phyloP scores from a whole-genome alignment of 2,797 vertebrate species.

The Malurus leucopterus region DNA sequence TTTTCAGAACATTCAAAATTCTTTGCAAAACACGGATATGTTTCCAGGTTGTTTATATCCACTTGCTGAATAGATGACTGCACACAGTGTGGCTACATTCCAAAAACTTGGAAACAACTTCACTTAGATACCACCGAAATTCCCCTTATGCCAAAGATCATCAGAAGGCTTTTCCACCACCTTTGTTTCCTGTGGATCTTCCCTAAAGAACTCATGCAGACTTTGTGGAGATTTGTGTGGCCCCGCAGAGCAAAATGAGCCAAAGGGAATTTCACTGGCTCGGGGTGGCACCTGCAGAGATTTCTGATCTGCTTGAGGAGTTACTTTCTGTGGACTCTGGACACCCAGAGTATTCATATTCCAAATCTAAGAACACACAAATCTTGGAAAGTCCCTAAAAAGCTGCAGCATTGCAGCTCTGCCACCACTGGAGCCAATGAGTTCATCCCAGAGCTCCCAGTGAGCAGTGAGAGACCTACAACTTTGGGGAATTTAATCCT shows the following conservation, averaged over 20 bases:
- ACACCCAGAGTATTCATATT: not conserved
- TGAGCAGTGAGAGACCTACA: not conserved
- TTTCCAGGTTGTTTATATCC: not conserved
- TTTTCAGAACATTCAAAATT: not conserved
- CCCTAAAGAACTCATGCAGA: not conserved
- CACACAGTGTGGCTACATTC: not conserved
- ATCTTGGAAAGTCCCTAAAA: not conserved
- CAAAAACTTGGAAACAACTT: not conserved
- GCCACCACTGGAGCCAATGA: not conserved
- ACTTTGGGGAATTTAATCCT: not conserved
- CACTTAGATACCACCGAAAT: not conserved
- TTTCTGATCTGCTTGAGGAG: not conserved
- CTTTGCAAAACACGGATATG: not conserved
- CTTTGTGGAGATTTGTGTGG: not conserved
- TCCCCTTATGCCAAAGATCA: not conserved
- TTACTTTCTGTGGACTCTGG: not conserved
- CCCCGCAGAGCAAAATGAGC: not conserved
- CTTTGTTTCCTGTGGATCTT: not conserved
- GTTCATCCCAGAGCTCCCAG: not conserved
- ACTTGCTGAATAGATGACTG: not conserved
- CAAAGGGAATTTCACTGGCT: not conserved
- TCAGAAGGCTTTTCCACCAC: not conserved
- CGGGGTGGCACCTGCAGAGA: not conserved
- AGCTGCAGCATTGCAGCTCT: not conserved
- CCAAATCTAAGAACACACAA: not conserved